Evolutionary conservation across 1,140 invertebrate genomes (phyloP).

Genomic region (Drosophila bocki): DNA sequence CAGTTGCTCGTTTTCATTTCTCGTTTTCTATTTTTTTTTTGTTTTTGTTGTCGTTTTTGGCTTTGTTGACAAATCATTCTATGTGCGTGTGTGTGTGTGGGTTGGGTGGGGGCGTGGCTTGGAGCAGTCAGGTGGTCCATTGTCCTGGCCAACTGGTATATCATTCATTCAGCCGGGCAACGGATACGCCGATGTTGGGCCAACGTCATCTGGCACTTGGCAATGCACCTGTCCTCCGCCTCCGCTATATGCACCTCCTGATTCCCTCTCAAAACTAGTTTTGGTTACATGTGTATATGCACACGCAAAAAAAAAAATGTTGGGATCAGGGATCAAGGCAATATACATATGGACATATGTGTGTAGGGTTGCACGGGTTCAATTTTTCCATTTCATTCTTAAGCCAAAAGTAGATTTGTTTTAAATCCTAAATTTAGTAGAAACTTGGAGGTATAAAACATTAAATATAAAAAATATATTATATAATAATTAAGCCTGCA

Average conservation of each 20-base stretch:
- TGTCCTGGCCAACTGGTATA: constrained; percentile 50
- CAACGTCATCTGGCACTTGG: constrained; percentile 50
- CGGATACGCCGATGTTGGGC: constrained; percentile 48
- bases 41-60: constrained; percentile 11
- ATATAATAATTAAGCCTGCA: background rate
- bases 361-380: background rate
- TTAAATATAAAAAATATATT: background rate
- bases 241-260: background rate
- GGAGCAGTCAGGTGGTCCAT: constrained; percentile 33
- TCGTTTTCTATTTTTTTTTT: constrained; percentile 4
- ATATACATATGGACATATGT: background rate
- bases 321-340: background rate
- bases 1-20: constrained; percentile 4
- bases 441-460: background rate
- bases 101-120: constrained; percentile 9
- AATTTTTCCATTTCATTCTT: background rate
- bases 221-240: constrained; percentile 23
- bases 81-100: constrained; percentile 14
- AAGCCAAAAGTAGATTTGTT: background rate
- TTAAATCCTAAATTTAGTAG: background rate
- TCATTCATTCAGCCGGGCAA: constrained; percentile 42
- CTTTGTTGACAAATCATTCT: constrained; percentile 56
- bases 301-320: background rate
- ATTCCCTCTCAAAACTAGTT: background rate
- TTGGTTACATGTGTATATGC: constrained; percentile 31